phyloP scores from a whole-genome alignment of 2,797 vertebrate species.

The Liparis tanakae region DNA sequence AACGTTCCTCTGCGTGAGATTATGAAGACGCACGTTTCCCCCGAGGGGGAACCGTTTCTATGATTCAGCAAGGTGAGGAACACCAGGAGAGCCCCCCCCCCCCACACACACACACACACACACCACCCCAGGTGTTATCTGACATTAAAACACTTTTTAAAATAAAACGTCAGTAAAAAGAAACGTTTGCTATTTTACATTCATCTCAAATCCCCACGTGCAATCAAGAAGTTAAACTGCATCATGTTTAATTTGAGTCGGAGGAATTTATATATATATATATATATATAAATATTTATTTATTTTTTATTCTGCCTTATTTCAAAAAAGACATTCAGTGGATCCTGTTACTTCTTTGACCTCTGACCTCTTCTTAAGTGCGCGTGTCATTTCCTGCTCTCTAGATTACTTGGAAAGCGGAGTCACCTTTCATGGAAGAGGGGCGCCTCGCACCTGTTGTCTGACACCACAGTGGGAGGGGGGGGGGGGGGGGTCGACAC shows the following conservation, averaged over 20 bases:
- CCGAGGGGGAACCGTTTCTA: too few species aligned
- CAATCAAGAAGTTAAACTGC: background rate
- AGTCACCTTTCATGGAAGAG: constrained; percentile 32
- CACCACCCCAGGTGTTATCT: too few species aligned
- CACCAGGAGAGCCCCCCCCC: too few species aligned
- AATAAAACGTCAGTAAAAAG: background rate
- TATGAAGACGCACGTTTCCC: too few species aligned
- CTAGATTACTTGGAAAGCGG: constrained; percentile 4
- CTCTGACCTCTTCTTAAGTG: background rate
- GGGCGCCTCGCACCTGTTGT: constrained; percentile 54
- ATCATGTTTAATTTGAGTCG: background rate
- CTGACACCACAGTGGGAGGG: constrained; percentile 5
- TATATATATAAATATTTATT: too few species aligned
- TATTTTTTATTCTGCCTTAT: too few species aligned
- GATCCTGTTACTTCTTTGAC: background rate
- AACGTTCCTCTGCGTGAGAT: too few species aligned
- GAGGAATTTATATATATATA: too few species aligned
- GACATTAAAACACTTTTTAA: too few species aligned
- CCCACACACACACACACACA: too few species aligned
- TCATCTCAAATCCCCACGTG: background rate
- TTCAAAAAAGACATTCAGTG: background rate
- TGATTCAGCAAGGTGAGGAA: too few species aligned
- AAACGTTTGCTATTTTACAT: background rate
- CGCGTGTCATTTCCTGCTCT: constrained; percentile 24
- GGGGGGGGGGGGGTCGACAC: too few species aligned